These are phyloP conservation scores for Peromyscus maniculatus DNA, from an alignment of 2,113 vertebrate species.

Conservation along the genomic window DNA sequence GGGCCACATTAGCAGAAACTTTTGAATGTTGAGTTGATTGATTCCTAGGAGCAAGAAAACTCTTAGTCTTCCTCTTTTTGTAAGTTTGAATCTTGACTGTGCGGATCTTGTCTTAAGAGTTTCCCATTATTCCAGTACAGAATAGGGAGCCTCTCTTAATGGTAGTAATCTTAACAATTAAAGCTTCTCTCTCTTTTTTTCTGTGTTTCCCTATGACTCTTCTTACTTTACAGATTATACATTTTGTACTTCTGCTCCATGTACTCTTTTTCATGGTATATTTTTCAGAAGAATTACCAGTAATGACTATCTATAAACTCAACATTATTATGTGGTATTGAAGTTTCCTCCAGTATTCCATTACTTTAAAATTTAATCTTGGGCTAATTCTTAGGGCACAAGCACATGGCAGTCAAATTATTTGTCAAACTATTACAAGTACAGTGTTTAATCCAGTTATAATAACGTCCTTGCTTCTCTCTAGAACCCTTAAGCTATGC, in stretches of 20 bases:
- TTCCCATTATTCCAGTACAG: background rate
- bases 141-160: background rate
- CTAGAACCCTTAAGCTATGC: background rate
- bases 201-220: rapidly evolving
- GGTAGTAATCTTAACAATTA: background rate
- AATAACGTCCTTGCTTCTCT: background rate
- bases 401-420: background rate
- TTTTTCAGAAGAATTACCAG: background rate
- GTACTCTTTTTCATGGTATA: background rate
- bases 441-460: background rate
- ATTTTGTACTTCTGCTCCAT: background rate
- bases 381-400: background rate
- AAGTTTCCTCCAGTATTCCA: background rate
- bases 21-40: background rate
- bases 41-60: background rate
- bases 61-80: background rate
- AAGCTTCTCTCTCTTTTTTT: no score
- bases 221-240: background rate
- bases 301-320: background rate
- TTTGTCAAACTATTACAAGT: background rate
- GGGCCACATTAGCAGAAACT: background rate
- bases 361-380: background rate
- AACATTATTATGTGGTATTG: no score
- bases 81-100: background rate
- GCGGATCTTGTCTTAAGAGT: background rate